These are phyloP conservation scores for Scaptomyza caliginosa DNA, from an alignment of 2,888 invertebrate genomes.

Conservation along the genomic window DNA sequence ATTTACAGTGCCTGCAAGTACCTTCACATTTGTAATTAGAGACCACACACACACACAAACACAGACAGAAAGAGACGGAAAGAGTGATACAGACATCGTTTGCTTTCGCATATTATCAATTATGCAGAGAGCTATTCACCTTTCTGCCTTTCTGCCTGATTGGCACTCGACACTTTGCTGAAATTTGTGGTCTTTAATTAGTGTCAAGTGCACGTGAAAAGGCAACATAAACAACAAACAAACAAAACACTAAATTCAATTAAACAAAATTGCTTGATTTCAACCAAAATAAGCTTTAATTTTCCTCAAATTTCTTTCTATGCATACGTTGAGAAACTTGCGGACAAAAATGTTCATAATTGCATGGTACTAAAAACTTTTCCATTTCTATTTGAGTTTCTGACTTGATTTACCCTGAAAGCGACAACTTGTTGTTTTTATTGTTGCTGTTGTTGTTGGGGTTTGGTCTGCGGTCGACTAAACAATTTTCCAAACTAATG, in stretches of 20 bases:
- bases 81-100: background rate
- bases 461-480: constrained; percentile 65
- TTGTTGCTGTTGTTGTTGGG: constrained; percentile 36
- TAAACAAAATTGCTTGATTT: constrained; percentile 43
- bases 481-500: constrained; percentile 78
- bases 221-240: constrained; percentile 1
- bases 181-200: constrained; percentile 54
- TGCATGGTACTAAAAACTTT: constrained; percentile 60
- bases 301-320: constrained; percentile 8
- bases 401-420: constrained; percentile 36
- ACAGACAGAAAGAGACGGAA: constrained; percentile 2
- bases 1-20: constrained; percentile 14
- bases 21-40: constrained; percentile 56
- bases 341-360: constrained; percentile 53
- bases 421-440: constrained; percentile 61
- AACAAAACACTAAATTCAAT: constrained; percentile 43
- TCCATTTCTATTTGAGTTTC: constrained; percentile 64
- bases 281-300: constrained; percentile 42
- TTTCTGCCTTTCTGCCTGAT: constrained; percentile 36
- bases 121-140: constrained; percentile 47
- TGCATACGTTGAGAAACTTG: constrained; percentile 1
- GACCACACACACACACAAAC: background rate
- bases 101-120: constrained; percentile 59
- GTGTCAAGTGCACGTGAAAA: constrained; percentile 33
- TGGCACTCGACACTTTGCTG: constrained; percentile 29